Evolutionary conservation across 2,888 invertebrate species (phyloP), one percentile per base, ranked within the genome.

Genomic region (Hofmannophila pseudospretella): DNA sequence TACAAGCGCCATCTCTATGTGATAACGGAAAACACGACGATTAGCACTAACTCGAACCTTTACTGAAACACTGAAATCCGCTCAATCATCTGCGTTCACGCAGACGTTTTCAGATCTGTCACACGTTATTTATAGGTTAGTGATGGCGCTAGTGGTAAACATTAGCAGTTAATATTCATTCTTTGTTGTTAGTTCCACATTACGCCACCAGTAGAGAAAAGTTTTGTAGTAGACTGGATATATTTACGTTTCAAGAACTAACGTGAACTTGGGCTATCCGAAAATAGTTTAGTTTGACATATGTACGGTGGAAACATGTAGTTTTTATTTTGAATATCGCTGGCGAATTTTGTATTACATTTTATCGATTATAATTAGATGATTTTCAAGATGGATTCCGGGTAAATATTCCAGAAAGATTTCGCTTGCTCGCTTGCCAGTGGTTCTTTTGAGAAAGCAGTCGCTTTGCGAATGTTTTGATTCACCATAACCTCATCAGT

Each of bases 281-380:
- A 73, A 85, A 86, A 86, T 85, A 85, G 84, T 82, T 67, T 63
- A 73, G 76, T 85, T 84, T 84, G 85, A 85, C 85, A 85, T 79
- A 82, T 74, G 73, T 65, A 73, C 69, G 73, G 69, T 66, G 61
- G 75, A 72, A 85, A 73, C 77, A 85, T 86, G 84, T 85, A 84
- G 86, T 74, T 79, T 33, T 78, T 81, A 78, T 78, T 79, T 76
- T 72, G 59, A 72, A 78, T 76, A 71, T 68, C 69, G 67, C 59
- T 68, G 51, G 75, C 68, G 66, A 74, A 73, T 72, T 73, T 64
- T 60, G 72, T 68, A 68, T 63, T 43, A 31, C 7, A 66, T n/a
- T 70, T 46, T 64, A 64, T 62, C 57, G 48, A 55, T 69, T 49
- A 44, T 69, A 23, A 23, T 23, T 23, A 72, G 60, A 75, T 75